Percentiles rank a stretch among this genome's conserved stretches.
phyloP scores from a whole-genome alignment of 2,797 vertebrate species.

The Melanotaenia parkinsoni region DNA sequence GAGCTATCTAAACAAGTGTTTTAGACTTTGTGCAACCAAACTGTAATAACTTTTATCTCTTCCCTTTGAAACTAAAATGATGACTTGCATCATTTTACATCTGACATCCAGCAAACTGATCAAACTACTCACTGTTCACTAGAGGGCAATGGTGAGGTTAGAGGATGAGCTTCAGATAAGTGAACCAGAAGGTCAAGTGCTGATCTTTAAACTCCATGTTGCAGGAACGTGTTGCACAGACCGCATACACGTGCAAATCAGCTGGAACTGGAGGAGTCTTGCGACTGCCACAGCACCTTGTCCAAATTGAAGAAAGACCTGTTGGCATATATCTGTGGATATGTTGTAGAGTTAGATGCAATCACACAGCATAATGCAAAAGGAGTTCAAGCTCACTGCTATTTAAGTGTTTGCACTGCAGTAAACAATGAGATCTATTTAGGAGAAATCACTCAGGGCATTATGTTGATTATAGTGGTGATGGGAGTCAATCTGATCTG shows the following conservation, averaged over 20 bases:
- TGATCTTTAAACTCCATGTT: conserved; percentile 32
- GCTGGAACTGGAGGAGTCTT: conserved; percentile 30
- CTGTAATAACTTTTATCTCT: not conserved
- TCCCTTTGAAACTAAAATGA: conserved; percentile 2
- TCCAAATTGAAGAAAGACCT: conserved; percentile 26
- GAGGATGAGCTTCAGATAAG: conserved; percentile 21
- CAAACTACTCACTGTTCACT: conserved; percentile 40
- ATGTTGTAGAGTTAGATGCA: conserved; percentile 48
- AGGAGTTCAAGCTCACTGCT: conserved; percentile 58
- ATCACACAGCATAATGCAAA: conserved; percentile 61
- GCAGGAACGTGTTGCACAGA: conserved; percentile 38
- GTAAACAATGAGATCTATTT: conserved; percentile 69
- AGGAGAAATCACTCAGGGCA: conserved; percentile 43
- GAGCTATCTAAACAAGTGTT: not conserved
- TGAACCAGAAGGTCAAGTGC: conserved; percentile 14
- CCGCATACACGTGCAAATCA: conserved; percentile 48
- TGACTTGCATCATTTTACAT: not conserved
- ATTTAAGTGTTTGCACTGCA: conserved; percentile 51
- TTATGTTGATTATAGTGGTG: conserved; percentile 58
- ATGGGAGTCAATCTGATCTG: conserved; percentile 57
- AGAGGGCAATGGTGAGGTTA: conserved; percentile 63
- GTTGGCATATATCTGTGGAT: conserved; percentile 42
- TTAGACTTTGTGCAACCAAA: not conserved
- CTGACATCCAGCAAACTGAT: not conserved
- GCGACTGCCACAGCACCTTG: conserved; percentile 5